Percentiles rank a stretch among this genome's conserved stretches.
Conservation (phyloP, 2,888 invertebrate species). For the Hybos culiciformis region DNA sequence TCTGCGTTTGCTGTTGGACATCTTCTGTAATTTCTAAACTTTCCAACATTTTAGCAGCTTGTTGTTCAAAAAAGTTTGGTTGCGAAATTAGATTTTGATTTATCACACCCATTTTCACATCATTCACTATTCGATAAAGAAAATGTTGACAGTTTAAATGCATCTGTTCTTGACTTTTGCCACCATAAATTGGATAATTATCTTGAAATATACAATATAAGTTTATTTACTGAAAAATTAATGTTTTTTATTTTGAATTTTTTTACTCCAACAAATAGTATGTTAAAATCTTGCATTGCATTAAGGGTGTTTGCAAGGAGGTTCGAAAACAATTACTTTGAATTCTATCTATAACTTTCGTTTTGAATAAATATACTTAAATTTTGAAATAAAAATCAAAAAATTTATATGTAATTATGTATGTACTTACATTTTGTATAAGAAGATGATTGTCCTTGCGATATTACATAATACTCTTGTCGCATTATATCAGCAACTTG, state of each 20-base stretch:
- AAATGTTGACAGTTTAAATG: no score
- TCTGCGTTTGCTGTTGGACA: conserved; percentile 16
- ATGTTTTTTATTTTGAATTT: neutral
- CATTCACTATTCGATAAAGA: conserved; percentile 19
- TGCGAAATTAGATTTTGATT: conserved; percentile 24
- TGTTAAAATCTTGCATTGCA: no score
- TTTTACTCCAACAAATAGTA: conserved; percentile 2
- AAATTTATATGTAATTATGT: neutral
- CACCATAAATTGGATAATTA: conserved; percentile 19
- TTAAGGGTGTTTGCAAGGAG: no score
- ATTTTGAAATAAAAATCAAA: neutral
- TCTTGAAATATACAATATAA: conserved; percentile 15
- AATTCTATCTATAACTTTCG: neutral
- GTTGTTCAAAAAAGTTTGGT: conserved; percentile 30
- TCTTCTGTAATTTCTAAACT: conserved; percentile 15
- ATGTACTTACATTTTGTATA: conserved; percentile 18
- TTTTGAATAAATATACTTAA: neutral
- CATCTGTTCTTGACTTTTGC: conserved; percentile 26
- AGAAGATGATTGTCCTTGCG: conserved; percentile 17
- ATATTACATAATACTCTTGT: conserved; percentile 25
- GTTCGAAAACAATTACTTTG: no score
- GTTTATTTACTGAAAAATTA: neutral
- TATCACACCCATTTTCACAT: conserved; percentile 26
- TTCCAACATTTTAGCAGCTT: conserved; percentile 25
- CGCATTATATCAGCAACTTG: conserved; percentile 26